phyloP scores from a whole-genome alignment of 1,140 invertebrate species.

The Cecropterus lyciades region DNA sequence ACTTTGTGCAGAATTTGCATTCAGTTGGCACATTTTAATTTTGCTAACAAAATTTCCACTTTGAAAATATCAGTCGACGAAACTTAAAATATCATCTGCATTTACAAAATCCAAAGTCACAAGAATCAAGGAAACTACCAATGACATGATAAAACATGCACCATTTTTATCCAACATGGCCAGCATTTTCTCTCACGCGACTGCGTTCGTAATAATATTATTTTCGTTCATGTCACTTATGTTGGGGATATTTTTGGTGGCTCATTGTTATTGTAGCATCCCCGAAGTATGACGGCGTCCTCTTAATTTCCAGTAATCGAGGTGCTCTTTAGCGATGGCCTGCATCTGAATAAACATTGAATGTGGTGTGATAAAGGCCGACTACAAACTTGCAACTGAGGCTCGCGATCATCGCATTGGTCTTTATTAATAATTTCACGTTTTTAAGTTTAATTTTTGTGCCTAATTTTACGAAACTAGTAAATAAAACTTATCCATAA shows the following conservation, averaged over 20 bases:
- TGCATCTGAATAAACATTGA: conserved; percentile 79
- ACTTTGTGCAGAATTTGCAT: too few relatives aligned
- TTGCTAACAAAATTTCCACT: neutral
- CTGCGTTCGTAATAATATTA: conserved; percentile 50
- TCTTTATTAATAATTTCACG: too few relatives aligned
- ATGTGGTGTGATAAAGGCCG: conserved; percentile 53
- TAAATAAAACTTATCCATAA: too few relatives aligned
- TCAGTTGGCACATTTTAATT: conserved; percentile 2
- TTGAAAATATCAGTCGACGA: too few relatives aligned
- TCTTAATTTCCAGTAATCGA: conserved; percentile 82
- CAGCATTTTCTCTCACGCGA: conserved; percentile 45
- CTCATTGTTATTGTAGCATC: conserved; percentile 77
- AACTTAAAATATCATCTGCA: too few relatives aligned
- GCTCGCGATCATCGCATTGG: conserved; percentile 50
- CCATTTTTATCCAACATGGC: neutral
- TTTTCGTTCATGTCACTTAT: conserved; percentile 71
- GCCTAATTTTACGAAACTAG: too few relatives aligned
- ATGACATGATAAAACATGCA: neutral
- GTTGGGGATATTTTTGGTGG: conserved; percentile 67
- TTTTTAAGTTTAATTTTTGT: too few relatives aligned
- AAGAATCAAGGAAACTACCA: conserved; percentile 2
- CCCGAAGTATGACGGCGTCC: conserved; percentile 65
- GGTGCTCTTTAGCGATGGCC: conserved; percentile 67
- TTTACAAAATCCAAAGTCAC: neutral
- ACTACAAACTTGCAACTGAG: conserved; percentile 32